phyloP scores from a whole-genome alignment of 2,797 vertebrate genomes.

The Neosalanx taihuensis region DNA sequence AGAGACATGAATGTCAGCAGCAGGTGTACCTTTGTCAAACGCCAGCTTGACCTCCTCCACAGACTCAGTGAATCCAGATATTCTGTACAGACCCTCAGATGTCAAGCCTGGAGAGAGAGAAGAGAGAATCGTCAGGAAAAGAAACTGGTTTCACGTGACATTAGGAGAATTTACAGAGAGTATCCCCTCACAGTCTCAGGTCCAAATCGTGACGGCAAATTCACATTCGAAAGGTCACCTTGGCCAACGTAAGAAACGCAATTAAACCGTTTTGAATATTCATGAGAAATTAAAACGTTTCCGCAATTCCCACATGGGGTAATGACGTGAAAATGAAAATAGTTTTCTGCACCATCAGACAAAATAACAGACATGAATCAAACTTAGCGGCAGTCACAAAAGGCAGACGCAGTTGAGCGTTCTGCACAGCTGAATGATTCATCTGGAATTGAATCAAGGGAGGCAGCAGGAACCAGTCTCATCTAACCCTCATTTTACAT shows the following conservation, averaged over 20 bases:
- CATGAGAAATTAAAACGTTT: slow-evolving; percentile 55
- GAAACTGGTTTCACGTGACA: not conserved
- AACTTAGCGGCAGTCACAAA: slow-evolving; percentile 53
- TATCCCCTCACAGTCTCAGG: not conserved
- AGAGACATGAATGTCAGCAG: not conserved
- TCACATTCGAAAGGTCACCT: slow-evolving; percentile 22
- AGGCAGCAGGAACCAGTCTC: slow-evolving; percentile 62
- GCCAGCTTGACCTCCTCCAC: slow-evolving; percentile 98
- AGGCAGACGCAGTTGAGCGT: slow-evolving; percentile 51
- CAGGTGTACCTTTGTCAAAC: slow-evolving; percentile 91
- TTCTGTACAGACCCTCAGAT: slow-evolving; percentile 96
- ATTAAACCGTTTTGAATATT: slow-evolving; percentile 58
- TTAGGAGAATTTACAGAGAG: not conserved
- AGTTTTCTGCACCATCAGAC: slow-evolving; percentile 62
- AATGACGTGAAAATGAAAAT: slow-evolving; percentile 55
- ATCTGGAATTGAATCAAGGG: slow-evolving; percentile 62
- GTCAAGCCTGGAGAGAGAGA: slow-evolving; percentile 78
- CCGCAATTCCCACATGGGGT: slow-evolving; percentile 42
- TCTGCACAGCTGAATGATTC: slow-evolving; percentile 59
- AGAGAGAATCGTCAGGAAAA: not conserved
- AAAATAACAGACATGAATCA: slow-evolving; percentile 75
- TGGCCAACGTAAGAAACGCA: slow-evolving; percentile 45
- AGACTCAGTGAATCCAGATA: slow-evolving; percentile 97
- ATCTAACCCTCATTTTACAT: slow-evolving; percentile 64
- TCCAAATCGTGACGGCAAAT: slow-evolving; percentile 38